Conservation (phyloP, 2,797 vertebrate species). For the Meda fulgida region DNA sequence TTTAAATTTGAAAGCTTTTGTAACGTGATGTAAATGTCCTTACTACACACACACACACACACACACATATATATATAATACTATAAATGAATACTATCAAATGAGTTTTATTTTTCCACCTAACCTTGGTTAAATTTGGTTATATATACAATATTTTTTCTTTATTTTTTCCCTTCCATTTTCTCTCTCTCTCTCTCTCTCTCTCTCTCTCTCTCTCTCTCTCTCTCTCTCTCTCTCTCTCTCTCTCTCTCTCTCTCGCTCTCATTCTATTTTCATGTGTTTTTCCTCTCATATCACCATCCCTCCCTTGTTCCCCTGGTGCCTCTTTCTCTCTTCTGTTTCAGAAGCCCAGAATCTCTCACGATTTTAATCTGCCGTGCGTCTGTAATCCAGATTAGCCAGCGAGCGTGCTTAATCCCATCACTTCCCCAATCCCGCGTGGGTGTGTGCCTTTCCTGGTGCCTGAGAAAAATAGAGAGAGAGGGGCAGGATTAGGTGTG, state of each 20-base stretch:
- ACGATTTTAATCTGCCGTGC: constrained; percentile 71
- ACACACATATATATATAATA: background rate
- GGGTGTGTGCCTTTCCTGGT: constrained; percentile 77
- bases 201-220: constrained; percentile 28
- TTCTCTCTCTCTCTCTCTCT: background rate
- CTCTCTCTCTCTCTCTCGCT: constrained; percentile 14
- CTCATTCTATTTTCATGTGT: constrained; percentile 31
- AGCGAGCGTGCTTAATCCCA: constrained; percentile 80
- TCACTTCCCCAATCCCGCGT: constrained; percentile 75
- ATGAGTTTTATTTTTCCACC: background rate
- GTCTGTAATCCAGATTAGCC: constrained; percentile 83
- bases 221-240: constrained; percentile 29
- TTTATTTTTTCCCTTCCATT: constrained; percentile 45
- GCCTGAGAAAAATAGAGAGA: constrained; percentile 63
- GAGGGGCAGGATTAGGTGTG: constrained; percentile 65
- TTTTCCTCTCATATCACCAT: background rate
- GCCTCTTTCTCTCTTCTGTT: constrained; percentile 53
- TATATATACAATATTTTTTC: constrained; percentile 38
- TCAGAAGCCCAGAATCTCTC: constrained; percentile 68
- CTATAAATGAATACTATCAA: background rate
- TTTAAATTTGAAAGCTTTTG: too few species aligned
- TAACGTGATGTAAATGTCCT: too few species aligned
- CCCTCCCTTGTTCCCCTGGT: constrained; percentile 13
- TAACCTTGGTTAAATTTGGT: background rate
- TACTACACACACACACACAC: too few species aligned